These are phyloP conservation scores for human (Homo sapiens) DNA, from an alignment of 2,113 vertebrate species.

Conservation along the genomic window GRCh38 chr6:161041501-161042000, in stretches of 20 bases:
- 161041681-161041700: background rate
- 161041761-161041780: background rate
- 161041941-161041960: background rate
- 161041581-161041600: background rate
- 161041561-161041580: background rate
- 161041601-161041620: background rate
- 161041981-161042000: background rate
- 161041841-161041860: background rate
- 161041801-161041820: background rate
- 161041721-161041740: background rate
- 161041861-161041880: background rate
- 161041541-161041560: background rate
- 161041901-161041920: background rate
- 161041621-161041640: background rate
- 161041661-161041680: background rate
- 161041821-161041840: background rate
- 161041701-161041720: background rate
- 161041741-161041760: background rate
- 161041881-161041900: background rate
- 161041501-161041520: background rate
- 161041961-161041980: background rate
- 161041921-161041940: background rate
- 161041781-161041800: background rate
- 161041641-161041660: background rate
- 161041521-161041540: background rate